Evolutionary conservation across 2,888 invertebrate genomes (phyloP), one percentile per base, ranked within the genome.

Genomic region (Marasmarcha lunaedactyla): DNA sequence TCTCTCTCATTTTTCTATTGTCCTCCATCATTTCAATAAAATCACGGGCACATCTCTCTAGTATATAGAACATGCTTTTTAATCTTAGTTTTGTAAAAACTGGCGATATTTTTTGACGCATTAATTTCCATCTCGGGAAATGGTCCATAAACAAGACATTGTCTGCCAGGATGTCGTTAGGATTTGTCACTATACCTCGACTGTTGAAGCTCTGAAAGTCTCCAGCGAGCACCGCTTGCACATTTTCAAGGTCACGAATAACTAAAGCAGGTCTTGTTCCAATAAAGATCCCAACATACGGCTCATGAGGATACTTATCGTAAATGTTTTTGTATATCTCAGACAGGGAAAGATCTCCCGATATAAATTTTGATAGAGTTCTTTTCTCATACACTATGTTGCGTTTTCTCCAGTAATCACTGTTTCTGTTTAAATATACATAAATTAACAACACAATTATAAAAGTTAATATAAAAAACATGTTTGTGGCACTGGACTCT

Each of bases 231-330:
- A 64, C 48, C 10, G 49, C 46, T n/a, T 59, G 55, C 1, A 63
- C 43, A 41, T 62, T 60, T 0, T 38, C 42, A 2, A 47, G 48
- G 42, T 64, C 55, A 37, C 27, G 49, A 1, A 60, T 46, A 12
- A 51, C 51, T 1, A 63, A 12, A 0, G 46, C 39, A 2, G 59
- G 59, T 2, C 44, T 48, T 1, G 51, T 11, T 2, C 54, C 30
- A 0, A 47, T 38, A 0, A 67, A 71, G 0, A 70, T 15, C 0
- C 59, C 72, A 0, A 71, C 52, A 1, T 60, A 69, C 1, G 69
- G 63, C 15, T 57, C 70, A 2, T 60, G 42, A 0, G 55, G 56
- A 42, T 62, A 59, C 12, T 52, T 42, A 12, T 61, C 54, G 41
- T 72, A 72, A 2, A 72, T 43, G 4, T 13, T 13, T 1, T 63